phyloP scores from a whole-genome alignment of 2,888 invertebrate genomes.

The Tetranychus truncatus region DNA sequence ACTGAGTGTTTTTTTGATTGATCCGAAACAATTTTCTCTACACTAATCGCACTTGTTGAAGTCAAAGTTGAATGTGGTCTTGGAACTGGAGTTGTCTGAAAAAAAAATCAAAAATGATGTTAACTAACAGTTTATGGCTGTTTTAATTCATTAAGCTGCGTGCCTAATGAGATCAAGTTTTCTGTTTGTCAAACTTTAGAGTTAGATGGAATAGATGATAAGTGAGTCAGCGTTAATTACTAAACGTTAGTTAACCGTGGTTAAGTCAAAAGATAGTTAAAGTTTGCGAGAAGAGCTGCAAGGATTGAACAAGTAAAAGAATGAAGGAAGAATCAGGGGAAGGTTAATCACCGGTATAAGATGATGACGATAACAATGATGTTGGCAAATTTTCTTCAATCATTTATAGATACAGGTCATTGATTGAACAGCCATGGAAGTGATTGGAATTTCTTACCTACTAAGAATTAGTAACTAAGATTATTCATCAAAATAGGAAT shows the following conservation, averaged over 20 bases:
- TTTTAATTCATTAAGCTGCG: neutral
- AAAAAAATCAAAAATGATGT: neutral
- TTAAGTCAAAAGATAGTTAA: neutral
- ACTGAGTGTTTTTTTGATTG: conserved; percentile 3
- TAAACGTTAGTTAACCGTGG: neutral
- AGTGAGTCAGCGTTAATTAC: neutral
- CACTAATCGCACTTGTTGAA: conserved; percentile 13
- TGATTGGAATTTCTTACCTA: neutral
- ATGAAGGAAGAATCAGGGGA: neutral
- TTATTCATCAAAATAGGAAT: neutral
- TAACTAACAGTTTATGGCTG: neutral
- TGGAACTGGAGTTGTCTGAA: conserved; percentile 17
- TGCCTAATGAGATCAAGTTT: neutral
- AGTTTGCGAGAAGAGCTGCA: neutral
- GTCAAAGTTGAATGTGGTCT: conserved; percentile 18
- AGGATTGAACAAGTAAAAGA: neutral
- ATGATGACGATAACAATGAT: neutral
- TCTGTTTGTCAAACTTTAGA: neutral
- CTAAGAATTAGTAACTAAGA: neutral
- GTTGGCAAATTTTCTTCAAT: neutral
- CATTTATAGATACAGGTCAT: neutral
- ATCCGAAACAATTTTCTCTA: conserved; percentile 13
- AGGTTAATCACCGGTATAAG: neutral
- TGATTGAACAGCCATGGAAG: neutral
- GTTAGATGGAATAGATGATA: neutral